phyloP scores from a whole-genome alignment of 2,888 invertebrate species.

The Torymus tubicola region DNA sequence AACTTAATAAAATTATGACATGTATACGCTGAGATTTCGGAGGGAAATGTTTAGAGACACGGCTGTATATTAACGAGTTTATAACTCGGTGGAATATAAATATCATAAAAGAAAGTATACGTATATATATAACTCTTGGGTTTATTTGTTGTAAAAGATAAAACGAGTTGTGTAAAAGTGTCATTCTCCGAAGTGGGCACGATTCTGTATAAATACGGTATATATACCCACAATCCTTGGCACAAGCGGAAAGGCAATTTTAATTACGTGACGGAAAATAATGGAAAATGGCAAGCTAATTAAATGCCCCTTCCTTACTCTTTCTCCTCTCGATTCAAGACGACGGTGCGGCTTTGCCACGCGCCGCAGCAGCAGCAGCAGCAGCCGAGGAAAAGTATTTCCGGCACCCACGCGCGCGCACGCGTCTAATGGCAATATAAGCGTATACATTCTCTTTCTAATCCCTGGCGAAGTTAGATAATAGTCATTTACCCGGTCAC shows the following conservation, averaged over 20 bases:
- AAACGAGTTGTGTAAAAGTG: too few relatives aligned
- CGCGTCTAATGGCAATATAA: conserved; percentile 30
- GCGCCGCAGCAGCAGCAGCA: neutral
- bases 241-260: conserved; percentile 33
- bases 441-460: conserved; percentile 55
- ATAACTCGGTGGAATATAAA: too few relatives aligned
- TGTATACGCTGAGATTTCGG: too few relatives aligned
- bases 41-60: too few relatives aligned
- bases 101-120: too few relatives aligned
- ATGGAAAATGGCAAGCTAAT: conserved; percentile 43
- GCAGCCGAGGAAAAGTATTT: conserved; percentile 50
- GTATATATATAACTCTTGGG: too few relatives aligned
- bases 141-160: too few relatives aligned
- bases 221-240: conserved; percentile 12
- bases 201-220: too few relatives aligned
- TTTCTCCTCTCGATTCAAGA: conserved; percentile 22
- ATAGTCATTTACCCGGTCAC: conserved; percentile 54
- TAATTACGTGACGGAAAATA: conserved; percentile 42
- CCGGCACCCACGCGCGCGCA: conserved; percentile 53
- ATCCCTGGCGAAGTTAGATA: conserved; percentile 54
- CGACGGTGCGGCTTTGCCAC: neutral
- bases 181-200: too few relatives aligned
- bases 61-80: too few relatives aligned
- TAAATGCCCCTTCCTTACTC: conserved; percentile 25
- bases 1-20: too few relatives aligned